Evolutionary conservation across 2,797 vertebrate species (phyloP), one percentile per base, ranked within the genome.

Genomic region (Petrocephalus schoutedeni): DNA sequence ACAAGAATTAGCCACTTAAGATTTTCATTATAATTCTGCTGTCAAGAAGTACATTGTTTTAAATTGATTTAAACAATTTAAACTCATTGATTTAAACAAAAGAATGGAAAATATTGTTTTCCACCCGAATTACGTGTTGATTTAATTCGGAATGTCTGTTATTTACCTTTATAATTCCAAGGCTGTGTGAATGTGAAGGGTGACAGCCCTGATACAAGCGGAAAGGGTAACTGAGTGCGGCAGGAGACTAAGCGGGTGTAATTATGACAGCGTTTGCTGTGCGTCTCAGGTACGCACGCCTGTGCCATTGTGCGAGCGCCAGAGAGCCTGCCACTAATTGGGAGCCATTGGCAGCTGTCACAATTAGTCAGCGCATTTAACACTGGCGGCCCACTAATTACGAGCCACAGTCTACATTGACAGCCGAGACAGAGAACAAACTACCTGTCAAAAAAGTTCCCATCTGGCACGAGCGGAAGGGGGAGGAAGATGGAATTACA

Each of bases 341-440:
- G 95, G 94, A 95, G 94, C 94, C 96, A 94, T 95, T 95, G 95
- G 94, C 95, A 96, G 95, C 95, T 96, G 95, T 93, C 96, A 92
- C 95, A 93, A 93, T 93, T 93, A 93, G 92, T 94, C 92, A 94
- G 59, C 58, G 61, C 92, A 94, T 94, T 95, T 93, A 71, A 16
- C 94, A 93, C 95, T 89, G 94, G 94, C 95, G 94, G 28, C 67
- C 93, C 94, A 94, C 93, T 95, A 96, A 95, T 95, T 93, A 95
- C 95, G 94, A 87, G 80, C 57, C 61, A 93, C 88, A 90, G 92
- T 93, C 91, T 94, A 90, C 94, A 92, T 94, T 92, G 95, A 93
- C 93, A 95, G 94, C 94, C 94, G 92, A 93, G 95, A 94, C 94
- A 95, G 53, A 96, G 96, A 95, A 95, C 94, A 92, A 95, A 95